Percentiles rank a stretch among this genome's conserved stretches.
Evolutionary conservation across 2,797 vertebrate genomes (phyloP).

Genomic region (Pelochelys cantorii): DNA sequence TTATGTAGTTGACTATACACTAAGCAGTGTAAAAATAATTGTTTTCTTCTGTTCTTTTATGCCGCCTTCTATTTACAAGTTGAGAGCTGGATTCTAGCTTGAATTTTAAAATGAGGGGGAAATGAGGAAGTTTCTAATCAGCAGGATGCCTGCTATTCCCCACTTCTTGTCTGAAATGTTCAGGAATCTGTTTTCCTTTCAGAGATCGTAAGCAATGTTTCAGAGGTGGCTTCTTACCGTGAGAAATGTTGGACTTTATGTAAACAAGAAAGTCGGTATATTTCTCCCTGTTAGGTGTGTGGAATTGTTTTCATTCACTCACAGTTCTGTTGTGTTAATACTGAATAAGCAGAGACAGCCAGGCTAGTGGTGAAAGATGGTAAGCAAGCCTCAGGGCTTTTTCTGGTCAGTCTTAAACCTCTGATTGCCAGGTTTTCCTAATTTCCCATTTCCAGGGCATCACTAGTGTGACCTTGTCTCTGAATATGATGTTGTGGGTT

Average conservation of each 20-base stretch:
- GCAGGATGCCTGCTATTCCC: constrained; percentile 63
- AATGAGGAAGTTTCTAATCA: constrained; percentile 65
- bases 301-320: constrained; percentile 82
- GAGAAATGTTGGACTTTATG: constrained; percentile 79
- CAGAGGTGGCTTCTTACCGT: constrained; percentile 74
- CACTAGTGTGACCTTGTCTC: constrained; percentile 85
- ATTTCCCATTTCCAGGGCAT: constrained; percentile 92
- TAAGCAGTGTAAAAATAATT: constrained; percentile 31
- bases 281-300: constrained; percentile 73
- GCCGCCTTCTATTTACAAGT: constrained; percentile 6
- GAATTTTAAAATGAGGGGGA: constrained; percentile 54
- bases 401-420: constrained; percentile 81
- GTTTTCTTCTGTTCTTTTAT: background rate
- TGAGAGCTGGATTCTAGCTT: background rate
- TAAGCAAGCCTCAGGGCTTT: constrained; percentile 84
- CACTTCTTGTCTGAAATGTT: constrained; percentile 42
- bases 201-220: constrained; percentile 47
- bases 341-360: constrained; percentile 80
- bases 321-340: constrained; percentile 77
- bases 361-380: constrained; percentile 84
- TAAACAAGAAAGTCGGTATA: constrained; percentile 80
- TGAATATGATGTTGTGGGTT: constrained; percentile 81
- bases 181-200: constrained; percentile 42
- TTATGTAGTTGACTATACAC: background rate
- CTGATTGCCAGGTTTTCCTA: constrained; percentile 90